Percentiles rank a stretch among this genome's conserved stretches.
phyloP scores from a whole-genome alignment of 2,113 vertebrate genomes.

The Alligator sinensis region DNA sequence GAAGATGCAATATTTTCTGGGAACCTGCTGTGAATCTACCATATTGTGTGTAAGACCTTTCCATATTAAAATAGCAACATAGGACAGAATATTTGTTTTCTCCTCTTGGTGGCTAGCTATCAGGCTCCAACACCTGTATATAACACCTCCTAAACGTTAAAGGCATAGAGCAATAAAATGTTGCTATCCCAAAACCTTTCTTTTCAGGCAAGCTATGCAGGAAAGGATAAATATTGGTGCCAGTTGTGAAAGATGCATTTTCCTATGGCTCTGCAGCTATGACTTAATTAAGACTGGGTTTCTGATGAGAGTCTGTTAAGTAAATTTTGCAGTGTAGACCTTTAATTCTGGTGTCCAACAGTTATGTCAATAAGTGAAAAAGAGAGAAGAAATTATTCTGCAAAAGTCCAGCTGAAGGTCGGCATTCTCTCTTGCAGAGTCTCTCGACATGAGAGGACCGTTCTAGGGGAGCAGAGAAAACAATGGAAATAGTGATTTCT shows the following conservation, averaged over 20 bases:
- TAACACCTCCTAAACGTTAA: conserved; percentile 5
- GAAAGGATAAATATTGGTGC: background rate
- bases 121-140: background rate
- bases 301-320: background rate
- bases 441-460: background rate
- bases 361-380: background rate
- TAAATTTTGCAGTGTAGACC: background rate
- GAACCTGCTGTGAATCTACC: conserved; percentile 58
- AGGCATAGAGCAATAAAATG: background rate
- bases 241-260: background rate
- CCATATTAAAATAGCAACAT: conserved; percentile 40
- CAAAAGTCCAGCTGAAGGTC: background rate
- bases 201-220: background rate
- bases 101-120: conserved; percentile 7
- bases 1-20: conserved; percentile 43
- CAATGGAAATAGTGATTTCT: background rate
- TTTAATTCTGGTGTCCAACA: background rate
- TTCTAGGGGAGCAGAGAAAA: background rate
- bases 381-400: background rate
- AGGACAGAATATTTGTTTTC: conserved; percentile 15
- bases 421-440: background rate
- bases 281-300: background rate
- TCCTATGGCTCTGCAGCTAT: background rate
- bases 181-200: background rate
- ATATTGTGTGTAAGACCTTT: conserved; percentile 49